These are phyloP conservation scores for Helicolenus hilgendorfi DNA, from an alignment of 2,797 vertebrate species.

Conservation along the genomic window DNA sequence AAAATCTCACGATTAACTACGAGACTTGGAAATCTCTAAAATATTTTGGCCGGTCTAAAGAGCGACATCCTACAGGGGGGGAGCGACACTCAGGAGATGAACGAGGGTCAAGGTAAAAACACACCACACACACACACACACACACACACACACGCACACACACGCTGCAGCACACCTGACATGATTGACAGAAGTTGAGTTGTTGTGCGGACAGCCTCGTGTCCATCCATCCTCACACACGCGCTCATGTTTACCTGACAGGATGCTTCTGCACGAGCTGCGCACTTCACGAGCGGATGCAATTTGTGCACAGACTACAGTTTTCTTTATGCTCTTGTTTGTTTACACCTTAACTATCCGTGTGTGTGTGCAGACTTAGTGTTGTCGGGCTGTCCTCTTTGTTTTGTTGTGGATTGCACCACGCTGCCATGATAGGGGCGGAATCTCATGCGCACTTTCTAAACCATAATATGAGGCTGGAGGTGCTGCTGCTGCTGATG, in stretches of 20 bases:
- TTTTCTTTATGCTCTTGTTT: background rate
- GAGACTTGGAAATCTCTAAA: slow-evolving; percentile 78
- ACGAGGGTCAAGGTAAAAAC: slow-evolving; percentile 80
- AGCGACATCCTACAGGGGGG: slow-evolving; percentile 83
- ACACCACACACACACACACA: background rate
- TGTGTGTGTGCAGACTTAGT: slow-evolving; percentile 16
- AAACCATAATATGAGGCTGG: slow-evolving; percentile 58
- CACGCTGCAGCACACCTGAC: background rate
- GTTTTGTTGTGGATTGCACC: slow-evolving; percentile 57
- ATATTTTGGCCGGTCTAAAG: slow-evolving; percentile 76
- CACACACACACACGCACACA: background rate
- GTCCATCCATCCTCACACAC: slow-evolving; percentile 47
- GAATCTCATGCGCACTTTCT: slow-evolving; percentile 83
- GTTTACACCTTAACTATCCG: background rate
- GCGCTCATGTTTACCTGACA: slow-evolving; percentile 65
- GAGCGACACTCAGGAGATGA: slow-evolving; percentile 43
- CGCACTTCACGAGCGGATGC: slow-evolving; percentile 32
- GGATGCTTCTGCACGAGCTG: slow-evolving; percentile 53
- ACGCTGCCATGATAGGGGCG: slow-evolving; percentile 75
- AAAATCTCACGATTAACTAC: slow-evolving; percentile 88
- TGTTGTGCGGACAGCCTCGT: slow-evolving; percentile 15
- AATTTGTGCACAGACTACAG: slow-evolving; percentile 6
- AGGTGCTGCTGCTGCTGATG: slow-evolving; percentile 62
- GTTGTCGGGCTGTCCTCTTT: background rate
- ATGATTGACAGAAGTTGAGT: slow-evolving; percentile 47